A percentile compares a stretch with the other conserved stretches of the same genome.
These are phyloP conservation scores for Gasteruption jaculator DNA, from an alignment of 2,888 invertebrate species.

Conservation along the genomic window DNA sequence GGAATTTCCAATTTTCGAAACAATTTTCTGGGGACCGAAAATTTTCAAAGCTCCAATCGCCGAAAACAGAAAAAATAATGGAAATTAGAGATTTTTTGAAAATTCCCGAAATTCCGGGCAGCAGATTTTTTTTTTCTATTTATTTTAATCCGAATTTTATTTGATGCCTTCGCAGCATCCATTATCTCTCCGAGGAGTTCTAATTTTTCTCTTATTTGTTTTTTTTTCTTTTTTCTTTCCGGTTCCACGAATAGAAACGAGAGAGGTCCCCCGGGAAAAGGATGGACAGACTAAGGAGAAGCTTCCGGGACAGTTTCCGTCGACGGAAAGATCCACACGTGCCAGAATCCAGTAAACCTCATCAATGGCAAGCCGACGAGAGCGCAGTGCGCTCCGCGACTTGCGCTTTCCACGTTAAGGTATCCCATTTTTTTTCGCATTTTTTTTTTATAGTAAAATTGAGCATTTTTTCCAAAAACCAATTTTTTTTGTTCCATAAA, in stretches of 20 bases:
- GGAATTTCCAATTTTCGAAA: too few relatives aligned
- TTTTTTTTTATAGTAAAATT: background rate
- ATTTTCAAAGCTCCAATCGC: too few relatives aligned
- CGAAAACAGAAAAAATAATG: too few relatives aligned
- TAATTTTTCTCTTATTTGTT: slow-evolving; percentile 8
- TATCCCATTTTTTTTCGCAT: slow-evolving; percentile 33
- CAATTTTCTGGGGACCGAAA: too few relatives aligned
- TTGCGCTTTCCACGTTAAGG: slow-evolving; percentile 95
- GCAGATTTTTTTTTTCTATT: too few relatives aligned
- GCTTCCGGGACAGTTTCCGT: slow-evolving; percentile 91
- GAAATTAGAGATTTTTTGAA: too few relatives aligned
- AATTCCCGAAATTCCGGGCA: too few relatives aligned
- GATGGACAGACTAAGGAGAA: slow-evolving; percentile 85
- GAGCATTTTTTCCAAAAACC: background rate
- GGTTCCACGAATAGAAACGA: slow-evolving; percentile 64
- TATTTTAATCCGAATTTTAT: too few relatives aligned
- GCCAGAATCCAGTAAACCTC: slow-evolving; percentile 92
- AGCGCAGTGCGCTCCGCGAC: slow-evolving; percentile 92
- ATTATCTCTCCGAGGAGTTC: slow-evolving; percentile 19
- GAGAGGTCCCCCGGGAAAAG: slow-evolving; percentile 65
- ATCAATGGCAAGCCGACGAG: slow-evolving; percentile 98
- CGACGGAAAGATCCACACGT: slow-evolving; percentile 79
- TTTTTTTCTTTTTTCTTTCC: too few relatives aligned
- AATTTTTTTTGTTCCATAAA: too few relatives aligned
- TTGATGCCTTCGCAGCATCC: background rate